phyloP scores from a whole-genome alignment of 2,797 vertebrate genomes.

The Chrysocyon brachyurus region DNA sequence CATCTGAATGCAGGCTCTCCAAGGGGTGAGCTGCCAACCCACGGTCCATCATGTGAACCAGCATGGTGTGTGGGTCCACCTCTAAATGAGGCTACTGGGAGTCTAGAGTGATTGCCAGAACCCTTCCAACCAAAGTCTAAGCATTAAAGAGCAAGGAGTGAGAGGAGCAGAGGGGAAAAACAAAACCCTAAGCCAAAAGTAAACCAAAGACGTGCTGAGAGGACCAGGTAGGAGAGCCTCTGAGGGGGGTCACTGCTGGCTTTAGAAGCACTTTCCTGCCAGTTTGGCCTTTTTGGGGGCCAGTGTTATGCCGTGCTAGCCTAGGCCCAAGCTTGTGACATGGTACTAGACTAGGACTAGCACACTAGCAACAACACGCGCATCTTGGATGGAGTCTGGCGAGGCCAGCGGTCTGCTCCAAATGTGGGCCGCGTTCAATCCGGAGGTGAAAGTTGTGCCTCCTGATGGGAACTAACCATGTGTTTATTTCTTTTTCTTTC shows the following conservation, averaged over 20 bases:
- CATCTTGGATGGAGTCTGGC: not conserved
- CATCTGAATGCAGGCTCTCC: not conserved
- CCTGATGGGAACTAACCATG: slow-evolving; percentile 12
- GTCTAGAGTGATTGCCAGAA: not conserved
- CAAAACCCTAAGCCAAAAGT: not conserved
- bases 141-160: not conserved
- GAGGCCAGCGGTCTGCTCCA: slow-evolving; percentile 59
- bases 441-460: slow-evolving; percentile 37
- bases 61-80: not conserved
- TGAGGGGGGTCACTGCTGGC: not conserved
- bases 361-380: not conserved
- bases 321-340: slow-evolving; percentile 34
- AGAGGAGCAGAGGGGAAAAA: not conserved
- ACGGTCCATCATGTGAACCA: rapidly evolving
- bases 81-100: not conserved
- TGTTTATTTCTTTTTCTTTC: slow-evolving; percentile 30
- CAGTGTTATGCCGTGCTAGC: slow-evolving; percentile 49
- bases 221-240: not conserved
- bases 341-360: too few species aligned
- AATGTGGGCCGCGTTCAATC: slow-evolving; percentile 72
- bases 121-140: not conserved
- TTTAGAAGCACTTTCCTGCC: not conserved
- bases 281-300: slow-evolving; percentile 19
- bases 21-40: not conserved
- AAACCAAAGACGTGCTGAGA: not conserved